phyloP scores from a whole-genome alignment of 2,888 invertebrate species.

The Dicroscelio sp. region DNA sequence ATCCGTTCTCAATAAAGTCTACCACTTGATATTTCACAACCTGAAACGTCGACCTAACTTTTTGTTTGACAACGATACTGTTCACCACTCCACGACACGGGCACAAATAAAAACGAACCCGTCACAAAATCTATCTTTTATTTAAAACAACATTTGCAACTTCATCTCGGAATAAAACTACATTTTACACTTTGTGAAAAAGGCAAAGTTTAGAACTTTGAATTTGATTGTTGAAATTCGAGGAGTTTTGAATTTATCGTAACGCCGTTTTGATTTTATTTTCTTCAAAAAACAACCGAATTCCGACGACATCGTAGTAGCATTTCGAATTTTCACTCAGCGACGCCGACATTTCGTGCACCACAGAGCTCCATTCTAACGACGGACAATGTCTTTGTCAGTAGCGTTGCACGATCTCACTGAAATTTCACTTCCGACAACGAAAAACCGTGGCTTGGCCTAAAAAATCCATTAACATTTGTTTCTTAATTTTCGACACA shows the following conservation, averaged over 20 bases:
- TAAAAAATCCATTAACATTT: too few species aligned
- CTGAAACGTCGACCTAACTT: too few species aligned
- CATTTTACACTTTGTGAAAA: too few species aligned
- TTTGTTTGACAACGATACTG: background rate
- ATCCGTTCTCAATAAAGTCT: too few species aligned
- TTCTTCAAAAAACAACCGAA: background rate
- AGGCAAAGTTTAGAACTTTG: too few species aligned
- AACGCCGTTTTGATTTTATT: background rate
- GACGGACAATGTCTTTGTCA: conserved; percentile 65
- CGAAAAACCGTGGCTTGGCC: background rate
- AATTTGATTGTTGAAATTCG: too few species aligned
- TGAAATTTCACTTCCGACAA: conserved; percentile 32
- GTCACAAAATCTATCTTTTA: too few species aligned
- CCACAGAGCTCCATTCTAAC: conserved; percentile 62
- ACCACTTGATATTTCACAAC: too few species aligned
- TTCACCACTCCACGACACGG: conserved; percentile 43
- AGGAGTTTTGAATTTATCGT: background rate
- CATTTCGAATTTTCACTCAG: conserved; percentile 54
- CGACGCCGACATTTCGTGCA: conserved; percentile 69
- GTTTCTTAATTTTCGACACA: too few species aligned
- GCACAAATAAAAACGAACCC: too few species aligned
- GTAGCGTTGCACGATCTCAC: conserved; percentile 10
- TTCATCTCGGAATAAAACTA: background rate
- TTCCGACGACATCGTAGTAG: background rate
- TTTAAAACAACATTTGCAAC: background rate